Base-by-base conservation (phyloP, 2,888 invertebrate species). In the Mellilla xanthometata region DNA sequence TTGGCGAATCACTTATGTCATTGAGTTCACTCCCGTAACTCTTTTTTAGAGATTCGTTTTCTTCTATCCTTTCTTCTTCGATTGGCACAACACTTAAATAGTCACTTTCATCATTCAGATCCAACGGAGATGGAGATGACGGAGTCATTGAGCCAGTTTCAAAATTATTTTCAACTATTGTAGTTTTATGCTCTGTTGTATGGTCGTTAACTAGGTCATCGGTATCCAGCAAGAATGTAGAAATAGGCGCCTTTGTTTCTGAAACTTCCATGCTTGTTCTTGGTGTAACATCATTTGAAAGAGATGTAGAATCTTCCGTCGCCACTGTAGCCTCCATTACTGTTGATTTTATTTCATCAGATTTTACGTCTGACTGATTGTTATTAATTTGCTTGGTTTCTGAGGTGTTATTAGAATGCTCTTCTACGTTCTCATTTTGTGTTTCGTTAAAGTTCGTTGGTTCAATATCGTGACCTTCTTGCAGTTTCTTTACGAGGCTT, bases 401-500 rank as follows among this genome's bases (percentile, higher is more conserved):
- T 12, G 60, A 50, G 39, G 49, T 39, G 48, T 52, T 65, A 27
- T 48, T 56, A n/a, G 30, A 13, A 39, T 78, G 80, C 12, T 86
- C 84, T 46, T 85, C 86, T 8, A 39, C 45, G 54, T 78, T 83
- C 51, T 86, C 87, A 52, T 82, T 84, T 70, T 86, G 90, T 36
- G 78, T 89, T 63, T 81, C 87, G 52, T 84, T 90, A 52, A 79
- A 53, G 56, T 72, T 87, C 11, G 59, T 65, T 1, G 79, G 79
- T 52, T 90, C 89, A 36, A 90, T 61, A 52, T 91, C 90, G 59
- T 90, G 87, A 1, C 90, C 92, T 58, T 91, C 90, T 72, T 91
- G 91, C n/a, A 92, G 72, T 61, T 91, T 92, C 62, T 91, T 91
- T 1, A 92, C 89, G 22, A 92, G 81, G 8, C 87, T 90, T 57